Evolutionary conservation across 2,113 vertebrate genomes (phyloP), one percentile per base, ranked within the genome.

Genomic region (Thomomys bottae): DNA sequence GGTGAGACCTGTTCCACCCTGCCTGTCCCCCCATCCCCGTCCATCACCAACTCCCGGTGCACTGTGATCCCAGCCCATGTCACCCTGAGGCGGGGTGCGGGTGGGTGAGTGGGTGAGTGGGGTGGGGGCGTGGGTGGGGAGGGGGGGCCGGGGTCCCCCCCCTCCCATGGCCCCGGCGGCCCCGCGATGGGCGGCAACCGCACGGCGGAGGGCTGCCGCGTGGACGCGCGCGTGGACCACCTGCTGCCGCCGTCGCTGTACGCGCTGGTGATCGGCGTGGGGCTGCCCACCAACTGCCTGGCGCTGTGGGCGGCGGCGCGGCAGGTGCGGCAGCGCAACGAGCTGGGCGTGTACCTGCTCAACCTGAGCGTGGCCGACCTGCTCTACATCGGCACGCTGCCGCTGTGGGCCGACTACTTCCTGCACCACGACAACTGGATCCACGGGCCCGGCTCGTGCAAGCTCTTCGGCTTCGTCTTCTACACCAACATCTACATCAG

Each of bases 401-500:
- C 99, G 0, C 98, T 99, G 38, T 99, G 99, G 99, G 98, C 99
- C 1, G 98, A 99, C 96, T 99, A 99, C 97, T 99, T 99, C 92
- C 97, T 99, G 32, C 98, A 99, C 90, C 98, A 98, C 10, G 99
- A 99, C 95, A 98, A 99, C 95, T 99, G 99, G 99, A 98, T 98
- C 94, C 98, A 99, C 4, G 99, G 99, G 0, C 98, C 98, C 7
- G 98, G 98, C 89, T 98, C 98, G 94, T 99, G 99, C 98, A 99
- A 99, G 84, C 97, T 99, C 54, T 99, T 99, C 0, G 99, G 98
- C 10, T 99, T 99, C 94, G 97, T 99, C 95, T 99, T 99, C 97
- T 99, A 99, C 96, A 99, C 98, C 77, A 99, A 99, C 92, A 99
- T 99, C 96, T 99, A 99, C 84, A 98, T 99, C 97, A 99, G 99